Evolutionary conservation across 2,797 vertebrate species (phyloP), one percentile per base, ranked within the genome.

Genomic region (Acanthiza pusilla): DNA sequence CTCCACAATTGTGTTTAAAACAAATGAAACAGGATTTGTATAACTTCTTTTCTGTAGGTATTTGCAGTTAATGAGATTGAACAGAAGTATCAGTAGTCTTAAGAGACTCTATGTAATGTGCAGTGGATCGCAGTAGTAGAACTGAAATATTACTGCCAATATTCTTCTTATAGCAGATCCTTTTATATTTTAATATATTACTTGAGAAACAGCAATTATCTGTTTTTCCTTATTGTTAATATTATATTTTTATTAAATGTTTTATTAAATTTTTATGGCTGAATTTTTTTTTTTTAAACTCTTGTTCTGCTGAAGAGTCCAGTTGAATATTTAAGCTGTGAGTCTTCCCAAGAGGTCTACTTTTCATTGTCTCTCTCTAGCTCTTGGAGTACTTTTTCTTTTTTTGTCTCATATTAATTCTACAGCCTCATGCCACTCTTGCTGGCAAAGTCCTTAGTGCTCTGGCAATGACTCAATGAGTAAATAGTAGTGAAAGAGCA

Each of bases 21-120:
- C 51, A 93, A 91, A 86, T 36, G 18, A 90, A 95, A 85, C 29
- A 68, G 58, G 26, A 83, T 92, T 92, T 89, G 23, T 77, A 20
- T 80, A 61, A 58, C 57, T 40, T 61, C 26, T 83, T 85, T 82
- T 81, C 42, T 68, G 57, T 80, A 91, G 53, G 85, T 89, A 47
- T 79, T 89, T 72, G 62, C 8, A 23, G 34, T 80, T 87, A 93
- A 81, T 77, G 36, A 82, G 27, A 43, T 36, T 68, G 30, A 91
- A 60, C 47, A 81, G 63, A 74, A 91, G 42, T 89, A 88, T 62
- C n/a, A 61, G 45, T 55, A 40, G 50, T 89, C 81, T 83, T 83
- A 63, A 74, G 78, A 88, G 81, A 50, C n/a, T 32, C 11, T 30
- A 2, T 62, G 15, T 50, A 70, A 83, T 16, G 21, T 77, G 38